A percentile compares a stretch with the other conserved stretches of the same genome.
Evolutionary conservation across 2,888 invertebrate species (phyloP).

Genomic region (Neoscelio sp.): DNA sequence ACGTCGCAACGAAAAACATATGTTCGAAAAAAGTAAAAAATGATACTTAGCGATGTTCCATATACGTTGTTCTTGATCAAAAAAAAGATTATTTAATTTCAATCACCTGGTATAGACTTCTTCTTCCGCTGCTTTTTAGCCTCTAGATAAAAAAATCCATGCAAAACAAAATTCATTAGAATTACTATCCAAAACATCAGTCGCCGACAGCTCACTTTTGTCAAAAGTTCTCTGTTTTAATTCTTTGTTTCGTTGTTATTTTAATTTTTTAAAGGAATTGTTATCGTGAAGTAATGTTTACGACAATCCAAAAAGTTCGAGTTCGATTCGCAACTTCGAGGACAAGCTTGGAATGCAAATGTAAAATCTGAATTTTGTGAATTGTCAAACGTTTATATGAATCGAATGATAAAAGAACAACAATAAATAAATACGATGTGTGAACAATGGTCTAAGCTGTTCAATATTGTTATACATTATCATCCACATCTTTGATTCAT

Average conservation of each 20-base stretch:
- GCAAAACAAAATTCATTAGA: slow-evolving; percentile 83
- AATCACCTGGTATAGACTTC: slow-evolving; percentile 95
- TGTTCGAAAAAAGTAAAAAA: slow-evolving; percentile 22
- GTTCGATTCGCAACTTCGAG: too few relatives aligned
- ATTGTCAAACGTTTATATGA: slow-evolving; percentile 34
- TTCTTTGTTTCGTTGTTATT: slow-evolving; percentile 31
- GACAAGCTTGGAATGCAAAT: too few relatives aligned
- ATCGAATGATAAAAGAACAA: slow-evolving; percentile 39
- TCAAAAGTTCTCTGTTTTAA: slow-evolving; percentile 5
- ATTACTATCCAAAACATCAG: slow-evolving; percentile 75
- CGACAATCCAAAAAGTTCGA: slow-evolving; percentile 11
- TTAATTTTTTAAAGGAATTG: slow-evolving; percentile 27
- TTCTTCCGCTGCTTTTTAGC: slow-evolving; percentile 98
- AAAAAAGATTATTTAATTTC: slow-evolving; percentile 74
- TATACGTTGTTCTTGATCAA: slow-evolving; percentile 55
- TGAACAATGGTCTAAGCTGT: slow-evolving; percentile 65
- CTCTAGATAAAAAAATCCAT: slow-evolving; percentile 86
- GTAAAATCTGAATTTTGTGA: slow-evolving; percentile 13
- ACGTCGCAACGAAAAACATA: slow-evolving; percentile 18
- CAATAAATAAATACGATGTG: slow-evolving; percentile 53
- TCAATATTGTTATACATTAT: slow-evolving; percentile 58
- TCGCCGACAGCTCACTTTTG: slow-evolving; percentile 64
- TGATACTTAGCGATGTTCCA: slow-evolving; percentile 45
- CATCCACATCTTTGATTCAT: neutral
- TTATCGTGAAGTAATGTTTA: slow-evolving; percentile 25